phyloP scores from a whole-genome alignment of 2,888 invertebrate genomes.

The Sminthurides aquaticus region DNA sequence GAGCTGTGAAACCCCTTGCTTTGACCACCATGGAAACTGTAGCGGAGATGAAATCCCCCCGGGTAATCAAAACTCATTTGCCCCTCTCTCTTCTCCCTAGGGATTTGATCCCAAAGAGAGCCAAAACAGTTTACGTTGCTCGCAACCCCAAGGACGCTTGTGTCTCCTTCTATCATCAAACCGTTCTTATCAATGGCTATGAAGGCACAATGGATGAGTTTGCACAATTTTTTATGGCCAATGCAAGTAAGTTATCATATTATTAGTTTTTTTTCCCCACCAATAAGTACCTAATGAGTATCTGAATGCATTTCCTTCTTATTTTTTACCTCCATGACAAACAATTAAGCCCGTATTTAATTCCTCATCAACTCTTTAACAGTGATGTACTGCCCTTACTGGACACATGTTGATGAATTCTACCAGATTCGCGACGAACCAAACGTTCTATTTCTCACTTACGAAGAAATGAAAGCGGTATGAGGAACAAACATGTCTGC shows the following conservation, averaged over 20 bases:
- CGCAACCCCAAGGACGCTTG: constrained; percentile 78
- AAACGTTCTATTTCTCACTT: constrained; percentile 68
- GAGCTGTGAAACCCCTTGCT: neutral
- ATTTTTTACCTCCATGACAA: too few species aligned
- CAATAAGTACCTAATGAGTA: too few species aligned
- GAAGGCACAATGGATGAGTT: constrained; percentile 6
- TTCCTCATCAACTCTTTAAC: constrained; percentile 14
- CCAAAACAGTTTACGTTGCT: constrained; percentile 61
- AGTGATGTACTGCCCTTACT: constrained; percentile 71
- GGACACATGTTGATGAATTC: constrained; percentile 70
- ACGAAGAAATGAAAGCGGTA: constrained; percentile 68
- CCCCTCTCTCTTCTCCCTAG: constrained; percentile 44
- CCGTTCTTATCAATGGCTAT: neutral
- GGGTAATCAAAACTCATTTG: constrained; percentile 45
- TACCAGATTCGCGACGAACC: constrained; percentile 59
- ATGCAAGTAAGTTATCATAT: neutral
- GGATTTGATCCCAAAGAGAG: constrained; percentile 30
- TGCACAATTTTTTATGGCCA: constrained; percentile 4
- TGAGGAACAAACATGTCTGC: constrained; percentile 1
- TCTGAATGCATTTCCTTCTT: too few species aligned
- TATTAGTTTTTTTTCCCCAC: neutral
- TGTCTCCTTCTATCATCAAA: constrained; percentile 73
- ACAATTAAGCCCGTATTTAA: too few species aligned
- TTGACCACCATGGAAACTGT: neutral
- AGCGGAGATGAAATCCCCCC: constrained; percentile 25